Percentiles rank a stretch among this genome's conserved stretches.
Conservation (phyloP, 2,888 invertebrate species). For the Rhyacophila evoluta region DNA sequence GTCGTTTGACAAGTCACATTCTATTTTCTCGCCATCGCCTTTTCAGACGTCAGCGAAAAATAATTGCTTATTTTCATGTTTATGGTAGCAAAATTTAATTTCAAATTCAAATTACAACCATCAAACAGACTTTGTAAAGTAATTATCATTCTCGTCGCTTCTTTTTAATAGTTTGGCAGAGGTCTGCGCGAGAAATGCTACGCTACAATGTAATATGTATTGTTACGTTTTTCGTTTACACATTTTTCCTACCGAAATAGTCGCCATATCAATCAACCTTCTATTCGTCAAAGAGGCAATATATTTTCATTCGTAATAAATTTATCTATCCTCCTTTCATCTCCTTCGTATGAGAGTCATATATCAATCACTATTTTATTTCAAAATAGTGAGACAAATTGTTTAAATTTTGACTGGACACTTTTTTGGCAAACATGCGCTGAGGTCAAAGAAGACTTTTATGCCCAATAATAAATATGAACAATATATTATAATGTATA, state of each 20-base stretch:
- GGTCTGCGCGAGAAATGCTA: too few relatives aligned
- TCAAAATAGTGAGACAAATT: neutral
- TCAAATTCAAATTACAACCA: neutral
- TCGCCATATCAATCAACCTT: neutral
- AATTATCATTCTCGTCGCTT: too few relatives aligned
- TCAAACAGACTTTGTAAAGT: too few relatives aligned
- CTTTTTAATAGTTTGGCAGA: too few relatives aligned
- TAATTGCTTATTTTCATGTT: constrained; percentile 16
- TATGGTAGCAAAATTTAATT: neutral
- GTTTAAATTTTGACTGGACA: neutral
- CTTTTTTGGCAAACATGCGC: neutral
- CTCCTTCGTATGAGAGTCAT: neutral
- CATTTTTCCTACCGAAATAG: neutral
- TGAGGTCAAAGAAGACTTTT: too few relatives aligned
- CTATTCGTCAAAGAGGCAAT: neutral
- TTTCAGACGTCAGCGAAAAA: neutral
- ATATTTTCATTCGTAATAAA: neutral
- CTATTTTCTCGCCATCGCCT: neutral
- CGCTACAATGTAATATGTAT: too few relatives aligned
- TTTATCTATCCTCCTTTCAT: neutral
- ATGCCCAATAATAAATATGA: too few relatives aligned
- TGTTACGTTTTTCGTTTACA: too few relatives aligned
- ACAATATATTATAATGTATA: too few relatives aligned
- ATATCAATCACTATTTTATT: neutral
- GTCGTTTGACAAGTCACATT: neutral